Evolutionary conservation across 2,888 invertebrate species (phyloP).

Genomic region (Nezara viridula): DNA sequence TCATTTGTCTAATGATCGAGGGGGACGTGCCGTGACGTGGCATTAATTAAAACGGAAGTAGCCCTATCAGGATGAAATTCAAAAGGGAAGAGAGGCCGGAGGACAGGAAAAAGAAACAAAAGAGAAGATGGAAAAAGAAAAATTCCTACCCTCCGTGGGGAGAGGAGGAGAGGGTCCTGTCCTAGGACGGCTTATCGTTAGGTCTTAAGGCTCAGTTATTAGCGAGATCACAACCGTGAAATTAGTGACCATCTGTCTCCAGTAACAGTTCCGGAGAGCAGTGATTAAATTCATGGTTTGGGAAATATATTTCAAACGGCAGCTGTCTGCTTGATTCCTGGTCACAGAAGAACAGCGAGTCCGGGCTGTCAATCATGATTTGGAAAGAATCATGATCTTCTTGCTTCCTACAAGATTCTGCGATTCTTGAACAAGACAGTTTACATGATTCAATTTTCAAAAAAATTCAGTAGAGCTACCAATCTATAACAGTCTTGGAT

Average conservation of each 20-base stretch:
- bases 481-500: too few species aligned
- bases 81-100: constrained; percentile 15
- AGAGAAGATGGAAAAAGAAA: constrained; percentile 13
- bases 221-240: constrained; percentile 55
- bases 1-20: constrained; percentile 36
- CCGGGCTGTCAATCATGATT: neutral
- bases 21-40: constrained; percentile 31
- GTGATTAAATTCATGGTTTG: constrained; percentile 53
- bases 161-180: neutral
- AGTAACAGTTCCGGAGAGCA: constrained; percentile 32
- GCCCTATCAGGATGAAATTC: constrained; percentile 3
- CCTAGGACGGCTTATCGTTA: constrained; percentile 44
- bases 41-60: constrained; percentile 55
- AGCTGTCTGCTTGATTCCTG: constrained; percentile 39
- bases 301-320: constrained; percentile 38
- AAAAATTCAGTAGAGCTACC: too few species aligned
- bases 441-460: neutral
- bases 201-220: constrained; percentile 47
- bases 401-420: neutral
- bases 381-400: neutral
- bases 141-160: neutral
- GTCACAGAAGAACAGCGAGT: neutral
- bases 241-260: constrained; percentile 54
- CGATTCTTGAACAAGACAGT: neutral
- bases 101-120: constrained; percentile 51